Evolutionary conservation across 1,140 invertebrate species (phyloP), one percentile per base, ranked within the genome.

Genomic region (Phthorimaea operculella): DNA sequence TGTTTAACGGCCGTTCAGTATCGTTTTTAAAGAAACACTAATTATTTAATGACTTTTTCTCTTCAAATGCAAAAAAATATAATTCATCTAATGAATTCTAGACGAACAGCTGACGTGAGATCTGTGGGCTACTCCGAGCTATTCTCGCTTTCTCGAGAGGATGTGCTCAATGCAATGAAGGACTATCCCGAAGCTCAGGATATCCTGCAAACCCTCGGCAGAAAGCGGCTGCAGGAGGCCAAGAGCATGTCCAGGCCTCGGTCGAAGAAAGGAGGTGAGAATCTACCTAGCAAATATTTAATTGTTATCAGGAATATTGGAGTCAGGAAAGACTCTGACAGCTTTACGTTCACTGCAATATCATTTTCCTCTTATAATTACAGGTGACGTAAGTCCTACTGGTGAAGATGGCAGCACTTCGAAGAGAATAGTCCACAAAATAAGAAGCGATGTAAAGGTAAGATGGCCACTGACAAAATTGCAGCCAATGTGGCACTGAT

Each of bases 101-200:
- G 96, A 74, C 91, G 97, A 54, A 98, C 96, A 61, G 97, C 97
- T 10, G 96, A 99, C 76, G 96, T 99, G 0, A 88, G 96, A 55
- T 98, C 96, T 0, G 96, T 99, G 1, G 96, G 96, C 0, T 99
- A 98, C 70, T 96, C 96, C 0, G 97, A 98, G 76, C 87, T 99
- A 1, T 98, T 99, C 82, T 97, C 96, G 36, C 83, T 99, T 0
- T 98, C 96, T 0, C 88, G 96, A n/a, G 96, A 98, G 82, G 96
- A 98, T 71, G 96, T 98, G 0, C 76, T 98, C 9, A 90, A 92
- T 0, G 96, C 96, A 1, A 96, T 98, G 91, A 98, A 97, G 77
- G 96, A 98, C 76, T 98, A 98, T 68, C 97, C 96, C 0, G 96
- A 98, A 79, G 97, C 97, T 0, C 94, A 98, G 84, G 96, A 97